Percentiles rank a stretch among this genome's conserved stretches.
phyloP scores from a whole-genome alignment of 2,888 invertebrate genomes.

The Lomographa bimaculata region DNA sequence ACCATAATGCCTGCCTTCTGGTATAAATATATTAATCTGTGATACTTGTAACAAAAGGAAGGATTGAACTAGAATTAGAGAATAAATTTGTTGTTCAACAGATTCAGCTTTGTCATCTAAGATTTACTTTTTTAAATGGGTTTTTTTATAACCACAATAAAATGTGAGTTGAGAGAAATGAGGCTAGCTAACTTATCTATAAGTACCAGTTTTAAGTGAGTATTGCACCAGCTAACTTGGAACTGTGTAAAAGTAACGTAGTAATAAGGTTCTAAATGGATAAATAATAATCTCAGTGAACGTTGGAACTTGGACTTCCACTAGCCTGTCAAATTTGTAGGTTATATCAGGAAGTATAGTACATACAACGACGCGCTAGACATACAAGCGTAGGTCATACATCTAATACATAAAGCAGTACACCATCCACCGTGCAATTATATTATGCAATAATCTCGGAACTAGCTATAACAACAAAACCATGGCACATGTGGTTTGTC shows the following conservation, averaged over 20 bases:
- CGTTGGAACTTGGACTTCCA: constrained; percentile 76
- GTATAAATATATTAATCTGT: no score
- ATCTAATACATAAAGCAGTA: constrained; percentile 41
- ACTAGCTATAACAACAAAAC: constrained; percentile 71
- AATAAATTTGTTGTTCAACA: no score
- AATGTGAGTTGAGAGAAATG: no score
- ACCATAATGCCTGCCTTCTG: no score
- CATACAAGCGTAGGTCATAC: constrained; percentile 41
- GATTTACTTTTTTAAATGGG: no score
- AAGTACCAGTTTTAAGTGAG: no score
- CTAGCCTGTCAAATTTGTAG: constrained; percentile 72
- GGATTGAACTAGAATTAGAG: no score
- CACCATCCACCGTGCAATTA: constrained; percentile 56
- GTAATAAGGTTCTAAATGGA: constrained; percentile 52
- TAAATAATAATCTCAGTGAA: constrained; percentile 64
- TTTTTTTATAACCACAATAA: no score
- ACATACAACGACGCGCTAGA: constrained; percentile 36
- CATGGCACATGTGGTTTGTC: constrained; percentile 78
- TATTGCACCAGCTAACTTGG: constrained; percentile 37
- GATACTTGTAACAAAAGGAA: no score
- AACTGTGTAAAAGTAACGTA: constrained; percentile 53
- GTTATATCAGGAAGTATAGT: constrained; percentile 58
- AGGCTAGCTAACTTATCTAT: no score
- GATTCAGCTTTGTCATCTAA: no score
- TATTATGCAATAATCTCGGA: constrained; percentile 60